These are phyloP conservation scores for Larimichthys crocea DNA, from an alignment of 2,113 vertebrate species.

Conservation along the genomic window DNA sequence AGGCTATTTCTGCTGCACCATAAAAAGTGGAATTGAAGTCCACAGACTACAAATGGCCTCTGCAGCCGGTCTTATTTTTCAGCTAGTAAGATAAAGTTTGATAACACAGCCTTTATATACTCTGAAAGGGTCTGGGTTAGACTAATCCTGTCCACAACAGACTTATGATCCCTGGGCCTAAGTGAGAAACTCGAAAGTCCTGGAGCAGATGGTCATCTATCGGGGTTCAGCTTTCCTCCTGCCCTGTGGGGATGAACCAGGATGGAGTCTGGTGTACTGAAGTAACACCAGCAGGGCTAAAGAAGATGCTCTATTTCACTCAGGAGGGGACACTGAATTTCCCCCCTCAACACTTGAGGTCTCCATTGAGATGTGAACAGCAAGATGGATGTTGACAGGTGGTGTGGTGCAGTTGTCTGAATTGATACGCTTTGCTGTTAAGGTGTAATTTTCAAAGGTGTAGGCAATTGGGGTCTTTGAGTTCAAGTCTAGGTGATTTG, in stretches of 20 bases:
- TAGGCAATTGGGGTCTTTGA: conserved; percentile 27
- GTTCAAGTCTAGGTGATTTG: conserved; percentile 23
- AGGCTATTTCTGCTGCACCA: conserved; percentile 46
- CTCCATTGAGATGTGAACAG: conserved; percentile 63
- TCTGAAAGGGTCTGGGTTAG: conserved; percentile 56
- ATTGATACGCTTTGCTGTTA: conserved; percentile 45
- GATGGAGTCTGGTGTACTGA: conserved; percentile 50
- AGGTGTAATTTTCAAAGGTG: conserved; percentile 53
- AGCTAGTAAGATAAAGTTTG: conserved; percentile 62
- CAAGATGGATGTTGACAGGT: conserved; percentile 65
- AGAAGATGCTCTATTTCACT: conserved; percentile 56
- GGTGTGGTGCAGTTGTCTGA: conserved; percentile 55
- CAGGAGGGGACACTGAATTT: conserved; percentile 36
- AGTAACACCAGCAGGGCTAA: conserved; percentile 54
- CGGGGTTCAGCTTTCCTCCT: conserved; percentile 27
- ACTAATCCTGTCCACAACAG: conserved; percentile 63
- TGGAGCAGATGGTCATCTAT: conserved; percentile 60
- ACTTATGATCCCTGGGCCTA: conserved; percentile 58
- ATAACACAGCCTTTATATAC: conserved; percentile 65
- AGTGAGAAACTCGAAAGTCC: conserved; percentile 49
- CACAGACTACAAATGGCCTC: conserved; percentile 55
- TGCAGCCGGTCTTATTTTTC: conserved; percentile 59
- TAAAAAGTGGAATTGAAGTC: conserved; percentile 61
- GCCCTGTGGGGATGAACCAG: conserved; percentile 36
- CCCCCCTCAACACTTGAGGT: conserved; percentile 36